Evolutionary conservation across 1,140 invertebrate species (phyloP), one percentile per base, ranked within the genome.

Genomic region (Drosophila burlai): DNA sequence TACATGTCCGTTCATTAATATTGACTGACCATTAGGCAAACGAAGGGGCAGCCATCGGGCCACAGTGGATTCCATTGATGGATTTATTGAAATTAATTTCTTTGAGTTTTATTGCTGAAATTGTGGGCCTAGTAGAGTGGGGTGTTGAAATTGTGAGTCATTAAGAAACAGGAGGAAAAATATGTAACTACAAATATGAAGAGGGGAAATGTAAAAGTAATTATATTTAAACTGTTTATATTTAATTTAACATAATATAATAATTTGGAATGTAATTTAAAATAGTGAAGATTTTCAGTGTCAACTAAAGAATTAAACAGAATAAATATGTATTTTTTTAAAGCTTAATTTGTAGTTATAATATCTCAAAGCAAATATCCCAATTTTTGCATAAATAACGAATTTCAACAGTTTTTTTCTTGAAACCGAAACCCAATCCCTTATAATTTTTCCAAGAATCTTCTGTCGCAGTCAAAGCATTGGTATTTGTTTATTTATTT

Each of bases 51-150:
- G 55, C 55, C 38, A 62, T 46, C 3, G 29, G 24, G 34, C 29
- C 1, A 71, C 43, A 72, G 43, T 46, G 31, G 42, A 21, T 55
- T 64, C 46, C 71, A 84, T 81, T 87, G 81, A 87, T 87, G 85
- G 78, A 90, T 89, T 90, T 89, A 89, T 89, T 89, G 81, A 90
- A 89, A 90, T 90, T 84, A 90, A 90, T 90, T 84, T 72, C 58
- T 50, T 49, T 68, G 7, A 81, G 72, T 80, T 85, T 87, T 76
- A 83, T 77, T 80, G 74, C 72, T 40, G 50, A 62, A 68, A 36
- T 76, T 57, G 49, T 40, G 40, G 45, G 34, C 34, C 29, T 36
- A 36, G 59, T 36, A 36, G 59, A 77, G 54, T 76, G 55, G 64
- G 47, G 50, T 21, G 43, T 24, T 50, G 55, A 66, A 55, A 87